Base-by-base conservation (phyloP, 1,140 invertebrate species). In the Ooceraea biroi region DNA sequence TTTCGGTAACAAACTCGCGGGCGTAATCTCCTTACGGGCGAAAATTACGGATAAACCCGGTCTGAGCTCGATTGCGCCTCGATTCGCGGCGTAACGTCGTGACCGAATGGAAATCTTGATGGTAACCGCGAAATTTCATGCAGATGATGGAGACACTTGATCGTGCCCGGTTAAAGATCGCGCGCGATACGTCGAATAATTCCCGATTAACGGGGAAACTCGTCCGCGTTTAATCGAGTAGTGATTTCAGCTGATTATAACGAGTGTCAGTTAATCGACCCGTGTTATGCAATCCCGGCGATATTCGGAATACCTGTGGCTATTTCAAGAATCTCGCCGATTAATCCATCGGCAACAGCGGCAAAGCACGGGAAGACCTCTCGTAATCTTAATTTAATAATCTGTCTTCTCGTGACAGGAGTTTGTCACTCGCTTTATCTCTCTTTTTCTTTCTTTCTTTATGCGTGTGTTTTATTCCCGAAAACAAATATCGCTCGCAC, bases 41-140 rank as follows among this genome's bases (percentile, higher is more conserved):
- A 78, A 57, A 69, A 78, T 78, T 68, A 30, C 61, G 30, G 30
- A 41, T 77, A 57, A 78, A 68, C 14, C 27, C 44, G 73, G 50
- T 66, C 36, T 27, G 17, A n/a, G n/a, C 41, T 19, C 66, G 46
- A n/a, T n/a, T n/a, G 25, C 30, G 36, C 52, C 73, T 50, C 73
- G 73, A 50, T 55, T 48, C 25, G 25, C 14, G 30, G 19, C 7
- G 7, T 11, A 55, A 68, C 30, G 19, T 41, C 61, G 48, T 55
- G 44, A 55, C 2, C 63, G 17, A 55, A 22, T 10, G 61, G n/a
- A 25, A 66, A 65, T 5, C 36, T 65, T 36, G 12, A 7, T 7
- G 25, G 3, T 14, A 61, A 46, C 12, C n/a, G 17, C 74, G 74
- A 55, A 30, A 78, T 68, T 78, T 52, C 25, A 61, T 77, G 66